These are phyloP conservation scores for Myanophis thanlyinensis DNA, from an alignment of 2,113 vertebrate species.

Conservation along the genomic window DNA sequence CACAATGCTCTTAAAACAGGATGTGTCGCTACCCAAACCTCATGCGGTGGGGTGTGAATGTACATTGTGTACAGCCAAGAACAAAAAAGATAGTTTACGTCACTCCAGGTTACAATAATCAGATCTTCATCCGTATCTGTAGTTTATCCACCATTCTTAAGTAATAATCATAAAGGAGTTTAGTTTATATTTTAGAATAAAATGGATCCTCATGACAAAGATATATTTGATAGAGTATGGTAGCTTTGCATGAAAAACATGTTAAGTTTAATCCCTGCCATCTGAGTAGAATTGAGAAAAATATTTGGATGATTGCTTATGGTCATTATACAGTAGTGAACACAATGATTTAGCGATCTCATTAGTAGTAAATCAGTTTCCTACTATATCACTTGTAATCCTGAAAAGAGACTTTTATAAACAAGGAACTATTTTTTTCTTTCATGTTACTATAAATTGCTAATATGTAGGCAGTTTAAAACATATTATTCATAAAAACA, in stretches of 20 bases:
- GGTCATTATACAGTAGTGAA: background rate
- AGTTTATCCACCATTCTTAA: background rate
- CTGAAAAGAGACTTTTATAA: background rate
- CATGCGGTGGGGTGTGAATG: constrained; percentile 98
- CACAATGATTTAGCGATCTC: background rate
- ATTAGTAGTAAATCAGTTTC: background rate
- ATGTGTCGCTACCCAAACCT: constrained; percentile 94
- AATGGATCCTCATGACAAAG: background rate
- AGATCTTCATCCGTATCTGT: background rate
- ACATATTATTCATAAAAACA: background rate
- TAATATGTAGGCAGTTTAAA: background rate
- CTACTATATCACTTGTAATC: background rate
- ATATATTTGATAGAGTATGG: background rate
- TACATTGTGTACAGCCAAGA: constrained; percentile 95
- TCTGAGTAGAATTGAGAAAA: background rate
- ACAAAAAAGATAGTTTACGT: constrained; percentile 97
- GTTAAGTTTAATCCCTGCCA: background rate
- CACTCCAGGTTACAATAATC: constrained; percentile 85
- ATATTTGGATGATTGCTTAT: background rate
- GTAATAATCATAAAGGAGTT: background rate
- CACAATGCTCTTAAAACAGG: constrained; percentile 97
- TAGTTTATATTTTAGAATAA: background rate
- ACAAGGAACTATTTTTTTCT: background rate
- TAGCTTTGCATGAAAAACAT: background rate
- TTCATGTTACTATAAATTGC: background rate